Base-by-base conservation (phyloP, 2,113 vertebrate species). In the Nicator chloris region DNA sequence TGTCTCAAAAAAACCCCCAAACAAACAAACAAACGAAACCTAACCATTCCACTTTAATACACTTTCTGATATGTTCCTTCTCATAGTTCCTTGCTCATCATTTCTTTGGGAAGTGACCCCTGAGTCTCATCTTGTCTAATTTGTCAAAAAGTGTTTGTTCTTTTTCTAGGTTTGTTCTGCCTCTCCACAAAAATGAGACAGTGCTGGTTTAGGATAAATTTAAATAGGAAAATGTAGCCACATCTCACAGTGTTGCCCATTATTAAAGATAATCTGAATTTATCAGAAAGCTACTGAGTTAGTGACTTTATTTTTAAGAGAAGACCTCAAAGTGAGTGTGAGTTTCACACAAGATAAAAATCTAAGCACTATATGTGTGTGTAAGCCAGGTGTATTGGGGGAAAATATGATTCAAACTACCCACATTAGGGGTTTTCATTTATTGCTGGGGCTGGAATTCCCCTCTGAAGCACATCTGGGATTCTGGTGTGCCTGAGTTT, bases 401-500 rank as follows among this genome's bases (percentile, higher is more conserved):
- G 0, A 18, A 22, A 33, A 11, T 6, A 2, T 1, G 4, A 33
- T 53, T 57, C 27, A 15, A 28, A 44, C 45, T 45, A 4, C 42
- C 28, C 21, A 0, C 0, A 0, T 0, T 27, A 49, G 44, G 57
- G 14, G 11, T 14, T 86, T 60, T 64, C 5, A 5, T 56, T 79
- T 56, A 23, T 51, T 80, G 24, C 88, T 26, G 37, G 20, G 28
- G 15, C 49, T 10, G 28, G 30, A 59, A 45, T 51, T 54, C 42
- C 22, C 24, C 51, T 54, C 28, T 40, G 26, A 15, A 47, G 54
- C 28, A 13, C 20, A 4, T 17, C 68, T 73, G 70, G 42, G 22
- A 28, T 50, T 21, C 69, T 8, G 30, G 8, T 7, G 13, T 40
- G 47, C 33, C 72, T 19, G 31, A 7, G 6, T 16, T 65, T 54